Evolutionary conservation across 2,113 vertebrate species (phyloP).

Genomic region (Macaca nemestrina): DNA sequence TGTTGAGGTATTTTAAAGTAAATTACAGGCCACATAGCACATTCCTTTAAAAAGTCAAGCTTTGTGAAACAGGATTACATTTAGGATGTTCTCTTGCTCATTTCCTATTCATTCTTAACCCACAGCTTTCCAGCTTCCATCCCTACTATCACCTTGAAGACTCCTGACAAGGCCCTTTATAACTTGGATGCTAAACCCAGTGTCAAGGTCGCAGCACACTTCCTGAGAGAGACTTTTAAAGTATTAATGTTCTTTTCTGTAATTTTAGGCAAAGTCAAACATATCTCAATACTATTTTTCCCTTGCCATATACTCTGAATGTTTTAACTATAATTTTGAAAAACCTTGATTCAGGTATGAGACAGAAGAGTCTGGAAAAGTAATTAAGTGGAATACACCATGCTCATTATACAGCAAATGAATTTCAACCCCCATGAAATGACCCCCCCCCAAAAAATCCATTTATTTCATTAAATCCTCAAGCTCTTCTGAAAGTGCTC

Average conservation of each 20-base stretch:
- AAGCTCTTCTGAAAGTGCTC: neutral
- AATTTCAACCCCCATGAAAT: conserved; percentile 38
- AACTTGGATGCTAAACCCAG: neutral
- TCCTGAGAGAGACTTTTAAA: neutral
- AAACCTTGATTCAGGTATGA: conserved; percentile 41
- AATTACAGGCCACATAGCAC: neutral
- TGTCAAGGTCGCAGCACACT: neutral
- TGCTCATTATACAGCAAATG: conserved; percentile 46
- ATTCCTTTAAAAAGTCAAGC: conserved; percentile 28
- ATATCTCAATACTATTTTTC: conserved; percentile 31
- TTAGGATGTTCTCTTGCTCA: neutral
- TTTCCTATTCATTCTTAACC: neutral
- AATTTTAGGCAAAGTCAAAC: conserved; percentile 8
- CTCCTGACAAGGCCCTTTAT: neutral
- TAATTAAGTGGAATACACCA: conserved; percentile 53
- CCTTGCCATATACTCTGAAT: conserved; percentile 1
- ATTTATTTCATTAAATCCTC: conserved; percentile 42
- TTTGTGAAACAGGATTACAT: neutral
- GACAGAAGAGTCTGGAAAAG: conserved; percentile 36
- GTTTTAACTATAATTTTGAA: conserved; percentile 54
- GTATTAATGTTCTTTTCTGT: neutral
- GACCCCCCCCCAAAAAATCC: neutral
- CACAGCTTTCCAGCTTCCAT: neutral
- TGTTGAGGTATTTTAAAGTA: conserved; percentile 35
- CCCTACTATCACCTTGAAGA: neutral